Evolutionary conservation across 2,797 vertebrate species (phyloP), one percentile per base, ranked within the genome.

Genomic region (Vultur gryphus): DNA sequence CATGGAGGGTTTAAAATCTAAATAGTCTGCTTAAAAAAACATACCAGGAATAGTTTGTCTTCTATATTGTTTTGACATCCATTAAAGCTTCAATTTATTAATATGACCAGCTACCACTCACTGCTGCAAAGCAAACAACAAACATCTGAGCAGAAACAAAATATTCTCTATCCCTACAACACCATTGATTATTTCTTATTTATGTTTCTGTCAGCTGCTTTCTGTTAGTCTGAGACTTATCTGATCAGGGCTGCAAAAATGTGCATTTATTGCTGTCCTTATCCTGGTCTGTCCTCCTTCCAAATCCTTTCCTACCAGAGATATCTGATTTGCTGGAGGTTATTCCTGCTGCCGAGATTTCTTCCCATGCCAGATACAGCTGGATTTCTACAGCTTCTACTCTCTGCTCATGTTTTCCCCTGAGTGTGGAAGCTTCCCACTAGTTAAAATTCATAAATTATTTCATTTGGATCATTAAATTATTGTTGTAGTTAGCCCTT

Each of bases 181-280:
- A 46, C 8, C 66, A 77, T 4, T 48, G 84, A 79, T 87, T 90
- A 73, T 80, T 91, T 90, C 58, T 93, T 95, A 89, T 92, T 93
- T 93, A 91, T 93, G 65, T 82, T 95, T 44, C 82, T 89, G 73
- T 44, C 85, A 84, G 10, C 16, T 94, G 25, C 10, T 62, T 71
- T 87, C 62, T 90, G 23, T 76, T 94, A 89, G 41, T 70, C 58
- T 84, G 51, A 93, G 46, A 28, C n/a, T 93, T 92, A 91, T 91
- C 89, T 92, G 90, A 93, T 92, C 39, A 33, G 25, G n/a, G 21
- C 29, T 81, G 41, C 41, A 87, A 85, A 94, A 95, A 78, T 57
- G 75, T 93, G 12, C 52, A 17, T 94, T 94, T 96, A 55, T 81
- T 94, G 44, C 49, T 77, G 24, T 89, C 59, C 21, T 94, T 84